Conservation (phyloP, 2,888 invertebrate genomes). For the Endotricha flammealis region DNA sequence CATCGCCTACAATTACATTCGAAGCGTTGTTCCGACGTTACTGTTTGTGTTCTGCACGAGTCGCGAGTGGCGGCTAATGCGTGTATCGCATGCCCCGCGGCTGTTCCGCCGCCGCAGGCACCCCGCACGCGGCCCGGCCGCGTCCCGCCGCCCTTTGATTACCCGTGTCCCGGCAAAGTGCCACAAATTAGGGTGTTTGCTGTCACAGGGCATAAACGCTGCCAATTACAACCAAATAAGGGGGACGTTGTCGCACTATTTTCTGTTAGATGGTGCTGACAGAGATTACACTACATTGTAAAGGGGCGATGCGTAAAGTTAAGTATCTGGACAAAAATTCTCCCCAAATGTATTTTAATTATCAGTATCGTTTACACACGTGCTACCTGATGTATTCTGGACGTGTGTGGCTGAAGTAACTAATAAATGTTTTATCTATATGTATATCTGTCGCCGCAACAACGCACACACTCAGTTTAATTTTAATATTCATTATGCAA, state of each 20-base stretch:
- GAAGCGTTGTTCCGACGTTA: not conserved
- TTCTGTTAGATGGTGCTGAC: not conserved
- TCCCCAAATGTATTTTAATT: no score
- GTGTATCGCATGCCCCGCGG: not conserved
- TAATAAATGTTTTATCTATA: no score
- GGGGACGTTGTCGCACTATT: not conserved
- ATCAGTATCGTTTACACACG: no score
- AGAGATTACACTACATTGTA: no score
- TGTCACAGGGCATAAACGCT: not conserved
- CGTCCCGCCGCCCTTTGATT: not conserved
- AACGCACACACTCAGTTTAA: no score
- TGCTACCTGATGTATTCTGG: no score
- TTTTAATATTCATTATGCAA: no score
- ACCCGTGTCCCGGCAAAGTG: not conserved
- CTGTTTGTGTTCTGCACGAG: not conserved
- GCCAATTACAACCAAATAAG: not conserved
- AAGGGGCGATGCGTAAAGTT: no score
- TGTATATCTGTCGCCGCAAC: no score
- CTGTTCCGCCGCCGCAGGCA: not conserved
- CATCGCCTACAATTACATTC: no score
- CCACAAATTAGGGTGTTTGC: not conserved
- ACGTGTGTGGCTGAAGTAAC: no score
- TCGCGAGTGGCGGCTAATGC: not conserved
- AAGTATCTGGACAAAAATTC: no score
- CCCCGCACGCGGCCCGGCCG: not conserved